phyloP scores from a whole-genome alignment of 2,797 vertebrate genomes.

The Esox lucius region DNA sequence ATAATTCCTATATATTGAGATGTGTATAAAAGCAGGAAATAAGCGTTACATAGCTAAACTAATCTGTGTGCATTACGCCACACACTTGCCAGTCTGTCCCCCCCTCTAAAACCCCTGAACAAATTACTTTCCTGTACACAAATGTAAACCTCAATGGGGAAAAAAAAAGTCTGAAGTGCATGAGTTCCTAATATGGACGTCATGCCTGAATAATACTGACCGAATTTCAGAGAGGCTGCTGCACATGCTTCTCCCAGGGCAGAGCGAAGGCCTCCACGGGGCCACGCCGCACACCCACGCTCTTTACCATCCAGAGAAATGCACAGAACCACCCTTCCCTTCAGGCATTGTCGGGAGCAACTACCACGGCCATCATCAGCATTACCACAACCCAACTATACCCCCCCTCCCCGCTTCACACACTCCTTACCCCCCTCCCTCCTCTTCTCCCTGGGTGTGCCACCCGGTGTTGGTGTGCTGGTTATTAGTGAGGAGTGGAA shows the following conservation, averaged over 20 bases:
- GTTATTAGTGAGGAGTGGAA: conserved; percentile 52
- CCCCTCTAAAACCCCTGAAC: conserved; percentile 2
- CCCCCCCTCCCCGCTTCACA: background rate
- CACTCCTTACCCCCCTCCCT: conserved; percentile 11
- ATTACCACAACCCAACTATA: background rate
- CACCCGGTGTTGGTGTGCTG: conserved; percentile 20
- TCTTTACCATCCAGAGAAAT: background rate
- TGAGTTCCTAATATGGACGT: background rate
- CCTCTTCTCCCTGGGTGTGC: conserved; percentile 32
- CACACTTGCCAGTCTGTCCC: no score
- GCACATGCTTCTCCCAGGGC: background rate
- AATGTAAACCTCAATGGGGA: background rate
- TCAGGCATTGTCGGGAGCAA: background rate
- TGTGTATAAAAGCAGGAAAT: no score
- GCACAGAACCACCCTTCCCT: conserved; percentile 10
- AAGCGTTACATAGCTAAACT: no score
- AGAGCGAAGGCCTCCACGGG: background rate
- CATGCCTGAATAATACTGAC: background rate
- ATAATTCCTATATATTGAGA: no score
- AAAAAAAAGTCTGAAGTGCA: background rate
- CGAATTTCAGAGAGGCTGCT: background rate
- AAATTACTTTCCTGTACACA: conserved; percentile 29
- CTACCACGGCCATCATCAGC: background rate
- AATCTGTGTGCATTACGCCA: no score
- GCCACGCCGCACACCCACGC: conserved; percentile 9